These are phyloP conservation scores for Epizoanthus scotinus DNA, from an alignment of 92 coral and sea anemone species.

Conservation along the genomic window DNA sequence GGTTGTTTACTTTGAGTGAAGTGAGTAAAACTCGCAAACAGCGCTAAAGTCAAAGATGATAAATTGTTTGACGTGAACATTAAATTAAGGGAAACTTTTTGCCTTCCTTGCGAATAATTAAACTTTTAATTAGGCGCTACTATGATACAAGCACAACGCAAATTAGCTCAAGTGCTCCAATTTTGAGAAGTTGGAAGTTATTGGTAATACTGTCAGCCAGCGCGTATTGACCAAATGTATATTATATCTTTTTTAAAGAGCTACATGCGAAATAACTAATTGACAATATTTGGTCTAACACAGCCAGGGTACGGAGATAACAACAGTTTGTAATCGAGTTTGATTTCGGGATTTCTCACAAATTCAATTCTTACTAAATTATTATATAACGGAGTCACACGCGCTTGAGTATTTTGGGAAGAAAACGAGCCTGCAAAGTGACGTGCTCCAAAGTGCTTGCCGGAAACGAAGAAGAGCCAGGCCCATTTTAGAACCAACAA, in stretches of 20 bases:
- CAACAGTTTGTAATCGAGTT: not conserved
- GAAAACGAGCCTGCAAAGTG: slow-evolving; percentile 5
- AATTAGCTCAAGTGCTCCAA: slow-evolving; percentile 28
- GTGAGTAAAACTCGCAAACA: slow-evolving; percentile 58
- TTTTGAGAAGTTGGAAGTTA: slow-evolving; percentile 37
- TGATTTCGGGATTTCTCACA: not conserved
- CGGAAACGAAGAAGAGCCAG: slow-evolving; percentile 29
- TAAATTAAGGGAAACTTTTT: slow-evolving; percentile 43
- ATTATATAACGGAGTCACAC: not conserved
- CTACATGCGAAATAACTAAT: slow-evolving; percentile 27
- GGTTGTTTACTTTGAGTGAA: slow-evolving; percentile 63
- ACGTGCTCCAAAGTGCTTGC: slow-evolving; percentile 34
- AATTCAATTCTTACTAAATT: not conserved
- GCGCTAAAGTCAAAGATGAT: slow-evolving; percentile 57
- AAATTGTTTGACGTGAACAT: slow-evolving; percentile 69
- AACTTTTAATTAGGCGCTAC: slow-evolving; percentile 40
- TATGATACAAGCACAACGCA: slow-evolving; percentile 45
- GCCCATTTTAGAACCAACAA: slow-evolving; percentile 45
- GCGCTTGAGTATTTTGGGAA: not conserved
- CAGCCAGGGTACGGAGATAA: not conserved
- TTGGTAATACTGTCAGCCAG: not conserved
- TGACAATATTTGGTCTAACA: not conserved
- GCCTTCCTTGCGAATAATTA: slow-evolving; percentile 36
- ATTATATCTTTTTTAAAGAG: slow-evolving; percentile 21
- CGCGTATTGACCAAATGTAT: slow-evolving; percentile 8